Base-by-base conservation (phyloP, 2,888 invertebrate genomes). In the Molanna angustata region DNA sequence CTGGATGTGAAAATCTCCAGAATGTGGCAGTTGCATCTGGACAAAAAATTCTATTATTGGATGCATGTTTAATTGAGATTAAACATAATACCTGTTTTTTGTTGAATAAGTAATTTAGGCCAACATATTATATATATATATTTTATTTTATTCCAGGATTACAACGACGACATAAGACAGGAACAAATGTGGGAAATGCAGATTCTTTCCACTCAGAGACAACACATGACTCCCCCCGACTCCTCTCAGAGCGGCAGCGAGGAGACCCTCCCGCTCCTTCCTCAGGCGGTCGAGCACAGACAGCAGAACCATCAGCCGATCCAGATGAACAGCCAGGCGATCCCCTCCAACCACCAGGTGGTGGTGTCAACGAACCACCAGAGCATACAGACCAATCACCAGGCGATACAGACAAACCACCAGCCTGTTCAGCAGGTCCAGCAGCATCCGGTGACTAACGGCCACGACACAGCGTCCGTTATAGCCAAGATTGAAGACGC, bases 151-250 rank as follows among this genome's bases (percentile, higher is more conserved):
- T 70, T 69, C 1, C 77, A 92, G 89, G 92, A 93, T 70, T 90
- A 90, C 78, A 92, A 93, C 69, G 93, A 93, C 66, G 92, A 93
- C 65, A 93, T 93, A 63, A 78, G 92, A 63, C 91, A 92, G 69
- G 90, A 92, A 65, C 93, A 93, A 72, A 89, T 92, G 87, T 84
- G 91, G 80, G 92, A 92, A 71, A 88, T 91, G 88, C 90, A 90
- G 75, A 87, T 89, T 59, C 72, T 91, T 60, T 89, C 87, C 3
- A 78, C 81, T 4, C 72, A 78, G 67, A 70, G 62, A 56, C 75
- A 78, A 57, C 52, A 61, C 61, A 69, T 74, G 41, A 72, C 73
- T 1, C 76, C 74, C 2, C 73, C 74, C 0, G 73, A 73, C 54
- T 74, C 73, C 2, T 74, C 74, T 3, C 64, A 74, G 43, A 74